Conservation (phyloP, 2,797 vertebrate genomes). For the Pelodytes ibericus region DNA sequence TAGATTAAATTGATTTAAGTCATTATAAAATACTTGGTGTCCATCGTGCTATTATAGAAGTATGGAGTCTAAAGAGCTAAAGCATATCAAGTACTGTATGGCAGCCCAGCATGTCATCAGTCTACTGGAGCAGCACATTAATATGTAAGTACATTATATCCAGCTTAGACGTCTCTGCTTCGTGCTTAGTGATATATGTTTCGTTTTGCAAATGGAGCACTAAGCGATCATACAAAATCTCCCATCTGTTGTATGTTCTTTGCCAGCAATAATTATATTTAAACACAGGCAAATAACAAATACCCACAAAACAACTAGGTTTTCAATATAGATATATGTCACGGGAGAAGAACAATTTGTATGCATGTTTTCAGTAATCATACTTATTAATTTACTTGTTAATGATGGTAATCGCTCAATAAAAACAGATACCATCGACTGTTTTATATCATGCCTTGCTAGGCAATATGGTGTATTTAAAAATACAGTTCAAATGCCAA, state of each 20-base stretch:
- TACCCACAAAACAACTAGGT: too few relatives aligned
- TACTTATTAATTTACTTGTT: too few relatives aligned
- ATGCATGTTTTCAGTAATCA: too few relatives aligned
- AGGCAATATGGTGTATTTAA: too few relatives aligned
- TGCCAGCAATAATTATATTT: background rate
- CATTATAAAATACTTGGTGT: too few relatives aligned
- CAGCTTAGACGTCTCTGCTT: slow-evolving; percentile 13
- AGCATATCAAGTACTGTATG: background rate
- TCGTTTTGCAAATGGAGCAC: slow-evolving; percentile 32
- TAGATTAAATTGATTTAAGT: too few relatives aligned
- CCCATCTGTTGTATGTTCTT: slow-evolving; percentile 21
- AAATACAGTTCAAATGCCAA: too few relatives aligned
- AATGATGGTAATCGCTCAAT: too few relatives aligned
- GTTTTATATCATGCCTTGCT: too few relatives aligned
- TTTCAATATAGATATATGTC: too few relatives aligned
- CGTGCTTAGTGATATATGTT: slow-evolving; percentile 31
- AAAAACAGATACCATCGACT: too few relatives aligned
- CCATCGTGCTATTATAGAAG: background rate
- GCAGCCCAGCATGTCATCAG: slow-evolving; percentile 18
- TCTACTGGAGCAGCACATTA: slow-evolving; percentile 11
- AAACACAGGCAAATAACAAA: background rate
- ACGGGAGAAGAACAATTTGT: too few relatives aligned
- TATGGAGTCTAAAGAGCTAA: background rate
- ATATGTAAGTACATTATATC: slow-evolving; percentile 30
- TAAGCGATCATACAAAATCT: slow-evolving; percentile 17